Evolutionary conservation across 2,888 invertebrate species (phyloP), one percentile per base, ranked within the genome.

Genomic region (Habroteleia sp.): DNA sequence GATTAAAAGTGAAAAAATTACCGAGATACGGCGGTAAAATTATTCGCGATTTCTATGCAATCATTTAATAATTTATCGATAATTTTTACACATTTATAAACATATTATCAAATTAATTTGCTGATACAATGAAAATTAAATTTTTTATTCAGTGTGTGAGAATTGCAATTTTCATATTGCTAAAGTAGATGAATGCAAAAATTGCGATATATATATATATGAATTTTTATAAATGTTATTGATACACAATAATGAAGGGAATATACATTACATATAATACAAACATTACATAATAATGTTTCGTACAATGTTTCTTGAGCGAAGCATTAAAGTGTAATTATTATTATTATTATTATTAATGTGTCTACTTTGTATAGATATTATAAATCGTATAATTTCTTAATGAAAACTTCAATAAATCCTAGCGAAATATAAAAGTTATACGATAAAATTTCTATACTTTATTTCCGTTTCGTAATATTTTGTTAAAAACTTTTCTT

Each of bases 211-310:
- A 46, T 56, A 56, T 46, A 33, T 37, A 44, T 25, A 27, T 46
- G 17, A 60, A 46, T 46, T 3, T 48, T 48, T 46, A 48, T 62
- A 48, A 62, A 62, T 11, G 13, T 39, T 14, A 48, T 31, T 41
- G 33, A 5, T 50, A 50, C 39, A 50, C 62, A 41, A 50, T 63
- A 48, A 63, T 63, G 7, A 50, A 63, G 23, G 31, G 23, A 50
- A n/a, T n/a, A 63, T 63, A 63, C 39, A 63, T 50, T 63, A 50
- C 62, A 63, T 62, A 62, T 62, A 62, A 41, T 62, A 62, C 41
- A 63, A 31, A 31, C 5, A 50, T 50, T 50, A 50, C 39, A 3
- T 1, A 50, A 41, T 33, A 63, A 41, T 41, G 62, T 8, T 48
- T 41, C 29, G 20, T 25, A 5, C 35, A 44, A 11, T 13, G 7